phyloP scores from a whole-genome alignment of 2,888 invertebrate genomes.

The Cheilosia variabilis region DNA sequence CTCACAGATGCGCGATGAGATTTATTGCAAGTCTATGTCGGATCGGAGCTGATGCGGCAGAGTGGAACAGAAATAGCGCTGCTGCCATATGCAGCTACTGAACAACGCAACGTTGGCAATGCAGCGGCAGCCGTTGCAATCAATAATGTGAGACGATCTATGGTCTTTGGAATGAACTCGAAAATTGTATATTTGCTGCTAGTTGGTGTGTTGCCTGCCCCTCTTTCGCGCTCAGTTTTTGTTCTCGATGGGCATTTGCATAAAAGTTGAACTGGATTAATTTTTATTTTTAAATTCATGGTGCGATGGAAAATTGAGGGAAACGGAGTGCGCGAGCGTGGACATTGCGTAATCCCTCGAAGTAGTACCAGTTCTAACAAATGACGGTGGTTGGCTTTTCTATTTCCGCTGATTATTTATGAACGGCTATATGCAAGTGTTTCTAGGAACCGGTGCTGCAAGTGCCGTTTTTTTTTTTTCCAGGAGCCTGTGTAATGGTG shows the following conservation, averaged over 20 bases:
- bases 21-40: constrained; percentile 60
- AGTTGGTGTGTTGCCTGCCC: not conserved
- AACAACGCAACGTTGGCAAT: constrained; percentile 39
- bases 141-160: constrained; percentile 70
- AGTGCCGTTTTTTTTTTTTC: not conserved
- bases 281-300: constrained; percentile 30
- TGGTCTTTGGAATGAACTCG: constrained; percentile 67
- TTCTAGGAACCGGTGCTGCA: constrained; percentile 26
- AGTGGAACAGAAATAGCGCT: constrained; percentile 60
- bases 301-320: not conserved
- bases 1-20: constrained; percentile 67
- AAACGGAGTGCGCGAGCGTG: not conserved
- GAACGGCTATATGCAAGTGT: not conserved
- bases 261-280: constrained; percentile 19
- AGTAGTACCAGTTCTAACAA: constrained; percentile 10
- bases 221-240: constrained; percentile 18
- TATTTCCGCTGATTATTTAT: constrained; percentile 33
- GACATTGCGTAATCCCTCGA: constrained; percentile 32
- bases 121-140: constrained; percentile 63
- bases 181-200: constrained; percentile 39
- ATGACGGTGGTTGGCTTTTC: constrained; percentile 7
- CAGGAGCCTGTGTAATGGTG: not conserved
- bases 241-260: constrained; percentile 32
- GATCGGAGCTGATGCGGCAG: constrained; percentile 5
- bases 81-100: not conserved